Evolutionary conservation across 1,140 invertebrate species (phyloP), one percentile per base, ranked within the genome.

Genomic region (Orius laevigatus): DNA sequence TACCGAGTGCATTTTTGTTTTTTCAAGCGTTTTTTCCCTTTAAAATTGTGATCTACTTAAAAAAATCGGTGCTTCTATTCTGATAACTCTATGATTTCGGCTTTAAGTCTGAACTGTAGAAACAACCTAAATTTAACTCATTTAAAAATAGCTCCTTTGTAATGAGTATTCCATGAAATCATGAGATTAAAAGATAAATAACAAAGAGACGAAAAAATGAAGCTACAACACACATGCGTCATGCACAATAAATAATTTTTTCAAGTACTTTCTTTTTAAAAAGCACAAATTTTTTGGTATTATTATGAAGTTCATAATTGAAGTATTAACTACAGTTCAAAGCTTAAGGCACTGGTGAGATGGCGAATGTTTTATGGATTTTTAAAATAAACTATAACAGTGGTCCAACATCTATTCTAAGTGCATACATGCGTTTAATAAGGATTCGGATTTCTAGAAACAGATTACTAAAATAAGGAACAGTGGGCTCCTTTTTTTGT

Each of bases 331-430:
- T 52, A 52, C 47, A 51, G 48, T 51, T 57, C 56, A 57, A 57
- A 57, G 56, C 56, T 57, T 57, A 57, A 57, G 56, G 52, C 47
- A 57, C 56, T 57, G 55, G 49, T 57, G 56, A 57, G 56, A 57
- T 57, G 56, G 56, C 54, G 49, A 51, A 49, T 50, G 46, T 55
- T 46, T 50, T 53, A 44, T 39, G 49, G 41, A 48, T 44, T 46
- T 49, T 55, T 46, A 40, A 54, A 48, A 48, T 51, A 39, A 46
- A 52, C 48, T 47, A 52, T 43, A 16, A 44, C 47, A 54, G 47
- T 52, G 48, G 46, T 54, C 48, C 49, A 52, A 52, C 48, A 54
- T 40, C 51, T 52, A 48, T 47, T 20, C 53, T 54, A 54, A 50
- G 52, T 56, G 52, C 54, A 53, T 41, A 49, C 52, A 53, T 53